These are phyloP conservation scores for Rhabdornis inornatus DNA, from an alignment of 2,113 vertebrate species.

Conservation along the genomic window DNA sequence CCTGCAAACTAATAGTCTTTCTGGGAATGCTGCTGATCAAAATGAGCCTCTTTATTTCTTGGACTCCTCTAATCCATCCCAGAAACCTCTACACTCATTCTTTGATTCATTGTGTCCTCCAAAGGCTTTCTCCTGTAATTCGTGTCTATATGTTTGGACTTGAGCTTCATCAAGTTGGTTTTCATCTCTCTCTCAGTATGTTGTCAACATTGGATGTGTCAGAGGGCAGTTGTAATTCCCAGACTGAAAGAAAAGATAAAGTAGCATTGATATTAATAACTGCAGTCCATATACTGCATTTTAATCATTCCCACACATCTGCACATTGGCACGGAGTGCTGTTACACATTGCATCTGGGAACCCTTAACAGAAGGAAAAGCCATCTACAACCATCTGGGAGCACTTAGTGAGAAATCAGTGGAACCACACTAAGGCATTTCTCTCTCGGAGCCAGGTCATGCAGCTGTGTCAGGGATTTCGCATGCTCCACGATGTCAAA, in stretches of 20 bases:
- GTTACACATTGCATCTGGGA: constrained; percentile 9
- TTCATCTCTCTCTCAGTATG: background rate
- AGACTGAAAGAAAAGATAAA: background rate
- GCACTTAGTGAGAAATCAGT: background rate
- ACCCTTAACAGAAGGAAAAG: background rate
- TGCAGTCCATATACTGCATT: background rate
- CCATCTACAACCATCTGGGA: constrained; percentile 10
- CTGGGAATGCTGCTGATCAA: background rate
- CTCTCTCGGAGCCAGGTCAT: background rate
- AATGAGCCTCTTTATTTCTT: background rate
- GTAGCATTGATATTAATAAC: background rate
- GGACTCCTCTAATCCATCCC: background rate
- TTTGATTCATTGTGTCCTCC: background rate
- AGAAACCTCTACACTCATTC: background rate
- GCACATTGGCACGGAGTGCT: background rate
- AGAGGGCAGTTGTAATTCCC: constrained; percentile 21
- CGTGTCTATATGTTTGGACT: background rate
- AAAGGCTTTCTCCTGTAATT: background rate
- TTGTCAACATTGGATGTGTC: background rate
- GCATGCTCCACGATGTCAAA: background rate
- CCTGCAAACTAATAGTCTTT: background rate
- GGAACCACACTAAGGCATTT: background rate
- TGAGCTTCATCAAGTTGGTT: background rate
- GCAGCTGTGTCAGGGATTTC: constrained; percentile 5
- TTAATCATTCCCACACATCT: background rate